These are phyloP conservation scores for Amphiura filiformis DNA, from an alignment of 35 echinoderm and acorn worm genomes.

Conservation along the genomic window DNA sequence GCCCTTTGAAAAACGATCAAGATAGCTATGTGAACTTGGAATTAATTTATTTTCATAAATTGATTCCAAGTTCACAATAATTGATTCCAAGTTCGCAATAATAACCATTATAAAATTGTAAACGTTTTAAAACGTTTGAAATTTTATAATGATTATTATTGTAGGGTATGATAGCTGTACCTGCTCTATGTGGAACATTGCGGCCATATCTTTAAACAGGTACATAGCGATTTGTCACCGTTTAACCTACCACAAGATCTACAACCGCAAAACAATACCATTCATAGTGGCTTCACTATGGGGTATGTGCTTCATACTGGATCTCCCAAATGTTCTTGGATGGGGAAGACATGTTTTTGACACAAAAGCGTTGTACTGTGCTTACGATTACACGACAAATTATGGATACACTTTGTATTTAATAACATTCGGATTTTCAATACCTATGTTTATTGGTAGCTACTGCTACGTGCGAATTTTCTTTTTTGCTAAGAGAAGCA, in stretches of 20 bases:
- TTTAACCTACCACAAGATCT: conserved; percentile 32
- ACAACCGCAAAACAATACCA: conserved; percentile 35
- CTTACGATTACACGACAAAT: neutral
- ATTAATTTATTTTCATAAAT: too few relatives aligned
- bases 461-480: conserved; percentile 20
- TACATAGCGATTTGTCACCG: conserved; percentile 58
- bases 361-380: neutral
- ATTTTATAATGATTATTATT: too few relatives aligned
- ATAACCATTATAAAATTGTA: too few relatives aligned
- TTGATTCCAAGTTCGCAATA: too few relatives aligned
- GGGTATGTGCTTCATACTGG: neutral
- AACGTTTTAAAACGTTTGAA: too few relatives aligned
- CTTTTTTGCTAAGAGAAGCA: neutral
- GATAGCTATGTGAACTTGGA: too few relatives aligned
- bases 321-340: conserved; percentile 9
- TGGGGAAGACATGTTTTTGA: conserved; percentile 11
- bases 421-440: neutral
- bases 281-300: neutral
- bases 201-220: conserved; percentile 47
- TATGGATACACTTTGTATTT: neutral
- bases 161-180: conserved; percentile 20
- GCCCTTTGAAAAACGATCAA: too few relatives aligned
- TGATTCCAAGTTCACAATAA: too few relatives aligned
- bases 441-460: neutral
- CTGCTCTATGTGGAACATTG: conserved; percentile 60